Evolutionary conservation across 2,888 invertebrate species (phyloP), one percentile per base, ranked within the genome.

Genomic region (Artemia sinica): DNA sequence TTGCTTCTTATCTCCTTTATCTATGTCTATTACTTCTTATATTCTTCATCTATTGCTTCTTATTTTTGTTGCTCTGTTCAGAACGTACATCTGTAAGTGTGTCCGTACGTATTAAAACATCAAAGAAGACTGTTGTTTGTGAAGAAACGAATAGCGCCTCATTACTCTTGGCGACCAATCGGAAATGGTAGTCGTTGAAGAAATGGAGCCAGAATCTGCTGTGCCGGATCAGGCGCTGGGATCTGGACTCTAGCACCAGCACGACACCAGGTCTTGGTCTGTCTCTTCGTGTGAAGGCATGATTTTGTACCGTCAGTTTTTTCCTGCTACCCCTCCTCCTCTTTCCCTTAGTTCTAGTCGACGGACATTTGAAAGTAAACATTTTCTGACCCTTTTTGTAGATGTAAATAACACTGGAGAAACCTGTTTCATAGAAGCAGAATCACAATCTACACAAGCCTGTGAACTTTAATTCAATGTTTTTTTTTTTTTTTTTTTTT

Each of bases 51-150:
- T 58, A 58, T 10, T n/a, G 14, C 63, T 58, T 28, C 28, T 58
- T 58, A 58, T 58, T 58, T 58, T 58, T 11, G 67, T 18, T 18
- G 28, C 50, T 18, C 28, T 67, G 67, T 18, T 6, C 67, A 67
- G 67, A 50, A 50, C 67, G 67, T 67, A 67, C 67, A 41, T 50
- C 50, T 50, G 67, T 67, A 50, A 67, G 67, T 67, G 50, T 67
- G 14, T 50, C 49, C 51, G 50, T 67, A 41, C 67, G 67, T 51
- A 67, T 67, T 51, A 67, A 67, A 50, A 58, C 63, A 58, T 18
- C 63, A 58, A 28, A n/a, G n/a, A 58, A 8, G 28, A 58, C 14
- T 58, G 63, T n/a, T 58, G 14, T 58, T 18, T 58, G 63, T 58
- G 63, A 28, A 58, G 63, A 58, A 28, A 18, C 63, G 63, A 28